phyloP scores from a whole-genome alignment of 2,888 invertebrate species.

The Graphium colonna region DNA sequence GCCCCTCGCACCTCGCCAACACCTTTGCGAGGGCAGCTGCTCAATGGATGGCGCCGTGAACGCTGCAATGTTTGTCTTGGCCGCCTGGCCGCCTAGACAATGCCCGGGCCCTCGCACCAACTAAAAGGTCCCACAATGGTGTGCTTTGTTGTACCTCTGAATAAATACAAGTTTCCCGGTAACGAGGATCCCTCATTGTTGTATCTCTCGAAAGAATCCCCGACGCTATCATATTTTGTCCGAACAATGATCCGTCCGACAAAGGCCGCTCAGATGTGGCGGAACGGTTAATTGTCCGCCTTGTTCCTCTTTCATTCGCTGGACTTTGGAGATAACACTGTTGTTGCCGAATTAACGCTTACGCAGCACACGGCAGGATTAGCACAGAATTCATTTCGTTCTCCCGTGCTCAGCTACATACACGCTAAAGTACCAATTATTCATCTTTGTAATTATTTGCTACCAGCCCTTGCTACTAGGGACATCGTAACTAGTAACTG shows the following conservation, averaged over 20 bases:
- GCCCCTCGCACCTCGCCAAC: constrained; percentile 34
- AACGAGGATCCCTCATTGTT: constrained; percentile 56
- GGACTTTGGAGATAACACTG: background rate
- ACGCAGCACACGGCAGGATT: too few species aligned
- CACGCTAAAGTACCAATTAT: too few species aligned
- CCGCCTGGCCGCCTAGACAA: constrained; percentile 26
- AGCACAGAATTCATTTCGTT: too few species aligned
- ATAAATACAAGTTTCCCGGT: constrained; percentile 57
- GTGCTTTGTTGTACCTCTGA: constrained; percentile 44
- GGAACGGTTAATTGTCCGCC: constrained; percentile 17
- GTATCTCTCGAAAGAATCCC: constrained; percentile 58
- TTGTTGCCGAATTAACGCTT: background rate
- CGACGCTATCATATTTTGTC: constrained; percentile 28
- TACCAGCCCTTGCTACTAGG: too few species aligned
- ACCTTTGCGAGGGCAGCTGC: constrained; percentile 48
- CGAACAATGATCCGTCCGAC: constrained; percentile 9
- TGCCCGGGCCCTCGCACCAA: constrained; percentile 30
- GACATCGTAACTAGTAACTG: too few species aligned
- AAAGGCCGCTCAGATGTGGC: constrained; percentile 31
- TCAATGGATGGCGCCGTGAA: constrained; percentile 58
- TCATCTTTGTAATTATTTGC: too few species aligned
- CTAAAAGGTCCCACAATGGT: constrained; percentile 42
- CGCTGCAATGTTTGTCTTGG: constrained; percentile 47
- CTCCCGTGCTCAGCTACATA: too few species aligned
- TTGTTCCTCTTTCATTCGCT: constrained; percentile 31